Evolutionary conservation across 92 coral and sea anemone species (phyloP), one percentile per base, ranked within the genome.

Genomic region (Bergia sp.): DNA sequence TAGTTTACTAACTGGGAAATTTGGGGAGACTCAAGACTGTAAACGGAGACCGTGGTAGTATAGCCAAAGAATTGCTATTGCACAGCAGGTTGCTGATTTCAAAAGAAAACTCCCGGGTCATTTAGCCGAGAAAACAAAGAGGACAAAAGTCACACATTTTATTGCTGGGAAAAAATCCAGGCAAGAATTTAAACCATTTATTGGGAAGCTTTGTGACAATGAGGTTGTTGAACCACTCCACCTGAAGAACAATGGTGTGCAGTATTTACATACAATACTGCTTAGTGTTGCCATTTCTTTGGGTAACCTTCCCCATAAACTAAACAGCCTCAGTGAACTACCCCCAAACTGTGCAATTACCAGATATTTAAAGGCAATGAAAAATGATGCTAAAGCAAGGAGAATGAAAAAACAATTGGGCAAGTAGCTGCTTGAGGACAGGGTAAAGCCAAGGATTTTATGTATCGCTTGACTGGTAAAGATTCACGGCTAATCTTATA

Each of bases 11-110:
- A 61, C 86, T 71, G 76, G 66, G 1, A 82, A 92, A 86, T 92
- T 89, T 92, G 94, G 98, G 3, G 37, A 72, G 80, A 37, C 57
- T 2, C 5, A 7, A 2, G 79, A 86, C 11, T 90, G 96, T 39
- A 87, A 87, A 23, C 92, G 94, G 90, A 92, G 86, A 41, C 92
- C 92, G 23, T 94, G 94, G 93, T 10, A 80, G 0, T 89, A 89
- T 64, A 40, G 61, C 43, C 37, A 67, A 16, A 71, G 89, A 86
- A 0, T 90, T 3, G 47, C 7, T 20, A 23, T 85, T 79, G 89
- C 86, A 9, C 79, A 90, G 38, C 86, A 86, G 53, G 92, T 90
- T 0, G 86, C 61, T 50, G n/a, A 38, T 1, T 79, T 65, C 39
- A 90, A 90, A 11, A 49, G 16, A 1, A 90, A 85, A 16, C 8